Conservation (phyloP, 2,113 vertebrate species). For the Anseranas semipalmata region DNA sequence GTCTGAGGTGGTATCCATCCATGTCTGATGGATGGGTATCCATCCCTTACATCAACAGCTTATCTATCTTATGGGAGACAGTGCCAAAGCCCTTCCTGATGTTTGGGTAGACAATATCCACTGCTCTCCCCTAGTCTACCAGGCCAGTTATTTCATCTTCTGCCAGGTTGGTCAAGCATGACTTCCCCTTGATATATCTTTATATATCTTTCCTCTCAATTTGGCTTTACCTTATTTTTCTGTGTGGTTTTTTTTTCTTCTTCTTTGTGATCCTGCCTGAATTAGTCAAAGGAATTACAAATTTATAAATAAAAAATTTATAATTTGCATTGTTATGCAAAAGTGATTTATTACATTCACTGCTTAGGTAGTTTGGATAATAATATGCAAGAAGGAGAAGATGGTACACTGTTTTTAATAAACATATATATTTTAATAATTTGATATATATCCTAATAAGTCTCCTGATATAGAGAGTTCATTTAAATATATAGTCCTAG, state of each 20-base stretch:
- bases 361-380: background rate
- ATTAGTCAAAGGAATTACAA: background rate
- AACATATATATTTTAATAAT: background rate
- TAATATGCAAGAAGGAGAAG: background rate
- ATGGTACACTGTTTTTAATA: background rate
- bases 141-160: too few species aligned
- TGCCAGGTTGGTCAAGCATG: too few species aligned
- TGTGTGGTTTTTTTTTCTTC: background rate
- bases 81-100: too few species aligned
- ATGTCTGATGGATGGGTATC: too few species aligned
- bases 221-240: background rate
- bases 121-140: too few species aligned
- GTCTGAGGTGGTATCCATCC: too few species aligned
- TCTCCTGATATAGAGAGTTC: fast-evolving
- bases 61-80: too few species aligned
- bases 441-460: background rate
- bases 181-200: too few species aligned
- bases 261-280: background rate
- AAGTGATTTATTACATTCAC: background rate
- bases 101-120: too few species aligned
- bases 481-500: background rate
- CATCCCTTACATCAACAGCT: too few species aligned
- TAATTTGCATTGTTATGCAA: background rate
- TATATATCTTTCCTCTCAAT: background rate
- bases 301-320: background rate